Base-by-base conservation (phyloP, 2,888 invertebrate species). In the Hedychridium roseum region DNA sequence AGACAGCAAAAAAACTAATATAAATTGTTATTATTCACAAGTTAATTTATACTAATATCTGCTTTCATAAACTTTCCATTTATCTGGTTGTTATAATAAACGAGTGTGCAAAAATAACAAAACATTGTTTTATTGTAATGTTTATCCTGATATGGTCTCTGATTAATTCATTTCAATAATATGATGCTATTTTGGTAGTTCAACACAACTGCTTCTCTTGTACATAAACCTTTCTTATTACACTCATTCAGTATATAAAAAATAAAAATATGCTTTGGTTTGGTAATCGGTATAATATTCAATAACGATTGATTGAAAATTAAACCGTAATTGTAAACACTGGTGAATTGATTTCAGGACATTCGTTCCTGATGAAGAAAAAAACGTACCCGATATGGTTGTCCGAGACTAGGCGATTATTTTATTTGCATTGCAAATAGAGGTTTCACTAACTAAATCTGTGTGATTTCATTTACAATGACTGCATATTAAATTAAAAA, bases 31-130 rank as follows among this genome's bases (percentile, higher is more conserved):
- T n/a, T n/a, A 52, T 45, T 42, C 54, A 44, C 21, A 58, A 50
- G 40, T 49, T 43, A 57, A 38, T 44, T 46, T 51, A 3, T 53
- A 48, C 43, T 63, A 62, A 57, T 32, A 12, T 30, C 18, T 44
- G 35, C 35, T 35, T 48, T 39, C 14, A 54, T 43, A 57, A 43
- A 31, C 49, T 50, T 48, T 43, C 37, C 23, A n/a, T n/a, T n/a
- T 37, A 57, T 50, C 43, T 54, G 41, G 53, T 63, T 45, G 41
- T 42, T 48, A 46, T 49, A 63, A 64, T 64, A 63, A 64, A 64
- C 17, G 36, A 28, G 42, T 52, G 50, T 54, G 52, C 54, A 18
- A 44, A 58, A 60, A 35, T 63, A 63, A 62, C 55, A 52, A 18
- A 31, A 43, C 32, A 52, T 34, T 54, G 56, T 56, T 40, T 60